Percentiles rank a stretch among this genome's conserved stretches.
Conservation (phyloP, 2,113 vertebrate species). For the human (Homo sapiens) region GRCh38 chr2:208693001-208693500, state of each 20-base stretch:
- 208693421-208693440: neutral
- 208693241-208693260: neutral
- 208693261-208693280: neutral
- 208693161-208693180: neutral
- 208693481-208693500: neutral
- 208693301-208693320: neutral
- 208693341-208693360: neutral
- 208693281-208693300: neutral
- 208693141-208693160: neutral
- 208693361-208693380: neutral
- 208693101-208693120: neutral
- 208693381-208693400: neutral
- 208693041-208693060: neutral
- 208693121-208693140: neutral
- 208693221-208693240: neutral
- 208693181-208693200: neutral
- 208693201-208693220: neutral
- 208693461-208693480: neutral
- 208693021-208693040: no score
- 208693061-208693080: neutral
- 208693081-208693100: no score
- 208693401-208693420: no score
- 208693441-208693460: neutral
- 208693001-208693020: neutral
- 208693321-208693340: neutral